phyloP scores from a whole-genome alignment of 2,113 vertebrate species.

The Psittacula cyanocephala region DNA sequence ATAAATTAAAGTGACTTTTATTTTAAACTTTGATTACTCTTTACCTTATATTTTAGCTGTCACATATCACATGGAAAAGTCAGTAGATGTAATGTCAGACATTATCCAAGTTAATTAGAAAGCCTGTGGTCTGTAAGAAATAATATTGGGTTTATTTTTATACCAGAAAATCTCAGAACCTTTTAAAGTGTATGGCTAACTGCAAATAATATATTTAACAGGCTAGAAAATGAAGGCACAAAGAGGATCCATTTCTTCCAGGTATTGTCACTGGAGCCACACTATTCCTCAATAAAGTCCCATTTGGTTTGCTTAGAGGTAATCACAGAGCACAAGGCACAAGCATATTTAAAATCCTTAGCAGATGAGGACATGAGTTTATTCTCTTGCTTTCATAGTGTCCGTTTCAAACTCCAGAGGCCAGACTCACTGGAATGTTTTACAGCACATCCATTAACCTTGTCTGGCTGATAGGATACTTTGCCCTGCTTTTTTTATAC shows the following conservation, averaged over 20 bases:
- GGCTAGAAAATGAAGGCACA: background rate
- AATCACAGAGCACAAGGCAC: background rate
- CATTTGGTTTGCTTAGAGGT: background rate
- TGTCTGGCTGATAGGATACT: background rate
- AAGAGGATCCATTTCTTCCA: background rate
- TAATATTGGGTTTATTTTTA: background rate
- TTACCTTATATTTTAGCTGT: background rate
- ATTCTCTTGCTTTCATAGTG: background rate
- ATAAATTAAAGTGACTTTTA: background rate
- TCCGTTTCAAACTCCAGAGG: background rate
- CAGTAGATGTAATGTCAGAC: background rate
- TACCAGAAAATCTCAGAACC: background rate
- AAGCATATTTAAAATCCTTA: background rate
- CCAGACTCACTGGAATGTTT: background rate
- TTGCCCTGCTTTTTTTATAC: background rate
- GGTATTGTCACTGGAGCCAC: rapidly evolving
- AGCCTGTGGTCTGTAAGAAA: background rate
- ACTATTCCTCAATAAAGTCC: background rate
- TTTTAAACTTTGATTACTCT: background rate
- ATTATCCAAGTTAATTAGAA: background rate
- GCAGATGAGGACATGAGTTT: background rate
- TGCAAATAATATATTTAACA: background rate
- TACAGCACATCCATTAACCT: background rate
- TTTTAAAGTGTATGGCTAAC: background rate
- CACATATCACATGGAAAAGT: background rate